Base-by-base conservation (phyloP, 2,888 invertebrate genomes). In the Limenitis camilla region DNA sequence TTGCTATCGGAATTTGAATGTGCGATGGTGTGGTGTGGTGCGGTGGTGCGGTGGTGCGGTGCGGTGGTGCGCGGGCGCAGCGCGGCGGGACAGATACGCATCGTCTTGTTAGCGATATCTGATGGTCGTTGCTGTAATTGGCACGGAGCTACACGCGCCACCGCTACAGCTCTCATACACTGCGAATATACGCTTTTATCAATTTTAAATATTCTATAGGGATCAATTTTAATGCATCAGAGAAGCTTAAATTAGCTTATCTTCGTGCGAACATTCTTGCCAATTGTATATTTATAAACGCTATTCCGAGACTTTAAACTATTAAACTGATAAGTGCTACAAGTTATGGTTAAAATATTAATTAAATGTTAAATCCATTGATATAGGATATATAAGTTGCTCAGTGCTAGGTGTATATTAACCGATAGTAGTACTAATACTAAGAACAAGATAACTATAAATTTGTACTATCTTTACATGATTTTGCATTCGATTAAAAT, bases 81-180 rank as follows among this genome's bases (percentile, higher is more conserved):
- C 60, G 61, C 61, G 61, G 61, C 61, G 55, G 64, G 63, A 56
- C 66, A 59, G 85, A 85, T 85, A 85, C 77, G 75, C 79, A 86
- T 86, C 86, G 81, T 64, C 84, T 86, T 82, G 86, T 86, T 86
- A 85, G 81, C 76, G 79, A 67, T 84, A 86, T 86, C 86, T 71
- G 85, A 84, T 84, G 80, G 72, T 69, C 76, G 77, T 67, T 68
- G 75, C 77, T 74, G 86, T 86, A 86, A 86, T 86, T 86, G 85
- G 85, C 86, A 76, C 81, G 71, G 71, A 68, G 69, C 63, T 19
- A 74, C 69, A 72, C 72, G 69, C 71, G 72, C 65, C 61, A 62
- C 63, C 56, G 56, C 56, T 56, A 59, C 61, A 56, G 59, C 59
- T 58, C 63, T 65, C 68, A 68, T 69, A 70, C 63, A 66, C 52